These are phyloP conservation scores for Drosophila fuyamai DNA, from an alignment of 1,140 invertebrate species.

Conservation along the genomic window DNA sequence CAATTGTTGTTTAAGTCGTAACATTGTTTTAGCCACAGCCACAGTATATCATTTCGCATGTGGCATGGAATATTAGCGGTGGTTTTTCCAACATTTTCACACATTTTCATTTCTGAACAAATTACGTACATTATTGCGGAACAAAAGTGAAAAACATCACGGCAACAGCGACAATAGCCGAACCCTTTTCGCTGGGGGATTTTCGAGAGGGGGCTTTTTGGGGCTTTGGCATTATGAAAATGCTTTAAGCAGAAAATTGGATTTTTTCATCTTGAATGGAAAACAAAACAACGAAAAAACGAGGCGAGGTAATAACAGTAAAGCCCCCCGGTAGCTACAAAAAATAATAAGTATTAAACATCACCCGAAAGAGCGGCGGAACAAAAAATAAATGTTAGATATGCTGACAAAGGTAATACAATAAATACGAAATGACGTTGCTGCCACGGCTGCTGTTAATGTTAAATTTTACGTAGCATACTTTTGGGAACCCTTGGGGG, in stretches of 20 bases:
- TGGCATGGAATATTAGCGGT: conserved; percentile 57
- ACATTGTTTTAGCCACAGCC: conserved; percentile 45
- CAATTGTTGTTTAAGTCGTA: conserved; percentile 36
- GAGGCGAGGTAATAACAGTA: conserved; percentile 66
- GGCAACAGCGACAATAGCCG: conserved; percentile 33
- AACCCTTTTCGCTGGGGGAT: conserved; percentile 57
- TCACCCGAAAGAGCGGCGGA: conserved; percentile 55
- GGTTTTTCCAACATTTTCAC: conserved; percentile 59
- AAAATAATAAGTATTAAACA: conserved; percentile 83
- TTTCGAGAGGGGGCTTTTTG: conserved; percentile 5
- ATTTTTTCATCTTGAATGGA: conserved; percentile 77
- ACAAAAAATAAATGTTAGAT: conserved; percentile 74
- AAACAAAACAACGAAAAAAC: conserved; percentile 56
- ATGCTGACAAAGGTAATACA: conserved; percentile 82
- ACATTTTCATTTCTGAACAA: conserved; percentile 58
- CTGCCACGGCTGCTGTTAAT: conserved; percentile 56
- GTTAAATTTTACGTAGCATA: conserved; percentile 72
- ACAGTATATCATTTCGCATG: conserved; percentile 62
- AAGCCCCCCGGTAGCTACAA: conserved; percentile 65
- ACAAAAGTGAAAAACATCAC: conserved; percentile 30
- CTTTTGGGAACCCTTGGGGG: conserved; percentile 52
- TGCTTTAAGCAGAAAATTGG: conserved; percentile 79
- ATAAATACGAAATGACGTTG: conserved; percentile 78
- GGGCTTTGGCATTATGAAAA: conserved; percentile 63
- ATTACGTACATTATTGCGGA: conserved; percentile 69